phyloP scores from a whole-genome alignment of 1,140 invertebrate species.

The Ptiloglossa arizonensis region DNA sequence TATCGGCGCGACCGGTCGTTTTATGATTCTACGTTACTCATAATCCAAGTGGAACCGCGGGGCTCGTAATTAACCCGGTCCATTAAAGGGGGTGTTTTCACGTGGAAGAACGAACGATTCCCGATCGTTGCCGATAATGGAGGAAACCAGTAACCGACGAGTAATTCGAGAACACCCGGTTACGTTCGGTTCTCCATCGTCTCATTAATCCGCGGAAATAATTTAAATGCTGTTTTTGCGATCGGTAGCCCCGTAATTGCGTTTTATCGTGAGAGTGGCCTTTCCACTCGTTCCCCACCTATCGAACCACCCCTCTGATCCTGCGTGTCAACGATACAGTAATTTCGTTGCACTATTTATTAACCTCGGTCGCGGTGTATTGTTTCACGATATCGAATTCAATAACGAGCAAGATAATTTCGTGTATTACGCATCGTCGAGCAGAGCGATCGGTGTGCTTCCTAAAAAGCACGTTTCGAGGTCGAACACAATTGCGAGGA shows the following conservation, averaged over 20 bases:
- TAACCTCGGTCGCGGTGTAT: not conserved
- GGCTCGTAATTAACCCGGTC: constrained; percentile 14
- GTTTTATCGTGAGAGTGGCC: constrained; percentile 11
- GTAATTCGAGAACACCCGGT: constrained; percentile 24
- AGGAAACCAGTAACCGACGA: constrained; percentile 35
- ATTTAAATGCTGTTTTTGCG: constrained; percentile 29
- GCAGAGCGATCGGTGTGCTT: not conserved
- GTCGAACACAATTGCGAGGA: not conserved
- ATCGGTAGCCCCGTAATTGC: not conserved
- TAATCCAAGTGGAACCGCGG: not conserved
- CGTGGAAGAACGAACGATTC: not conserved
- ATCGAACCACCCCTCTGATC: not conserved
- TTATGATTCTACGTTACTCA: not conserved
- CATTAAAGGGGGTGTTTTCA: constrained; percentile 10
- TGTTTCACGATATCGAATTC: constrained; percentile 9
- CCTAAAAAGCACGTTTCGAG: not conserved
- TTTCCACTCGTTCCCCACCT: no score
- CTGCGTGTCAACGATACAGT: not conserved
- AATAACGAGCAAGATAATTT: not conserved
- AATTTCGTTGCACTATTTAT: constrained; percentile 4
- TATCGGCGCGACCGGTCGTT: not conserved
- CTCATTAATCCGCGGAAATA: constrained; percentile 33
- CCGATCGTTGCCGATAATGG: constrained; percentile 30
- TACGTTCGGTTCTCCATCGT: not conserved
- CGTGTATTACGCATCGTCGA: no score